These are phyloP conservation scores for Chlorocebus sabaeus DNA, from an alignment of 2,113 vertebrate genomes.

Conservation along the genomic window DNA sequence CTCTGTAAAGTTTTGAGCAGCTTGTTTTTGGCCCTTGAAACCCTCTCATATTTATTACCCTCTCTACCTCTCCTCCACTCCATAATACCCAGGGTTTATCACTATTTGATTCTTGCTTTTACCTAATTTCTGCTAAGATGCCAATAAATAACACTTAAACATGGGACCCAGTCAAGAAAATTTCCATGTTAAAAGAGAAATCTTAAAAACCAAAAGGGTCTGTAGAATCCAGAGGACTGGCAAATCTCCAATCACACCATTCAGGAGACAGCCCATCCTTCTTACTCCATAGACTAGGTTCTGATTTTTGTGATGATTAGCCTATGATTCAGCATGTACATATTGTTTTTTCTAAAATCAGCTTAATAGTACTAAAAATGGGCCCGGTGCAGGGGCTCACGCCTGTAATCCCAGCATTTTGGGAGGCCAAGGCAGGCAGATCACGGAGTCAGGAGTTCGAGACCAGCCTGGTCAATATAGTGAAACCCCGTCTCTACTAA, in stretches of 20 bases:
- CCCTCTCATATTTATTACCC: background rate
- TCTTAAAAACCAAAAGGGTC: background rate
- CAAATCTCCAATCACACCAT: background rate
- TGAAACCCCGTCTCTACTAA: too few species aligned
- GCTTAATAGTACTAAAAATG: background rate
- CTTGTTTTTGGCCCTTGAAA: background rate
- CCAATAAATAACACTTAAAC: background rate
- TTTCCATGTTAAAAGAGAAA: background rate
- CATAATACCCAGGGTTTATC: fast-evolving
- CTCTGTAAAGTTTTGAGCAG: background rate
- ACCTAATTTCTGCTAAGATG: background rate
- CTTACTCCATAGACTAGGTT: fast-evolving
- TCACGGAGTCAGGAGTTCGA: too few species aligned
- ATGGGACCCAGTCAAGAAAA: background rate
- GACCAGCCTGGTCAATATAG: too few species aligned
- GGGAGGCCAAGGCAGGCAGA: too few species aligned
- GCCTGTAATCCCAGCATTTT: too few species aligned
- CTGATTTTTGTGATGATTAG: background rate
- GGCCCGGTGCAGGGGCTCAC: too few species aligned
- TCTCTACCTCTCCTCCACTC: background rate
- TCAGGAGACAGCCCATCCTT: background rate
- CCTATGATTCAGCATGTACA: background rate
- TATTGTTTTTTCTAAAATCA: background rate
- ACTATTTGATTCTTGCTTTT: background rate
- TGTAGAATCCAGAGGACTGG: background rate